Evolutionary conservation across 2,113 vertebrate genomes (phyloP).

Genomic region (Maccullochella peelii): DNA sequence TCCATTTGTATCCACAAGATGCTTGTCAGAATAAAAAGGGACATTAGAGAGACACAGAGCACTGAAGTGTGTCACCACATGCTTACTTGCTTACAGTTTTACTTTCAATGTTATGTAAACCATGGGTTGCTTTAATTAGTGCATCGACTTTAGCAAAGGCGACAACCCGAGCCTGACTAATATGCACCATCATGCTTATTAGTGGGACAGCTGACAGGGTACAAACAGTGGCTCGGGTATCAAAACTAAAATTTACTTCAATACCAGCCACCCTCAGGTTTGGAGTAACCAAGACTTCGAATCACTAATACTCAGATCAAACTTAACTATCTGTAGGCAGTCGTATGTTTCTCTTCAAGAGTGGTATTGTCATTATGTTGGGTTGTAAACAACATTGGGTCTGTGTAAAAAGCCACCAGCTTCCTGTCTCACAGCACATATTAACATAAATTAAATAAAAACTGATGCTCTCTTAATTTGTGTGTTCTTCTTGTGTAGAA

Average conservation of each 20-base stretch:
- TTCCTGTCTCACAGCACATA: background rate
- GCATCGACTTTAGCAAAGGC: background rate
- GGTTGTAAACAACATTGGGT: background rate
- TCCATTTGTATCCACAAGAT: background rate
- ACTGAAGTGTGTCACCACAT: background rate
- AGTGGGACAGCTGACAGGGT: constrained; percentile 7
- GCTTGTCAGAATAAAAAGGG: background rate
- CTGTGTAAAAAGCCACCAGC: background rate
- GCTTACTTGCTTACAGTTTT: constrained; percentile 26
- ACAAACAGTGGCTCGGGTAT: background rate
- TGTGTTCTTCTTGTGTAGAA: background rate
- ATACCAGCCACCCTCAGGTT: background rate
- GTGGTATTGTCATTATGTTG: background rate
- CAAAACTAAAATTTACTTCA: background rate
- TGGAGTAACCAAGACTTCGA: background rate
- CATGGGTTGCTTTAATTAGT: constrained; percentile 36
- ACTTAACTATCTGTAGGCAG: background rate
- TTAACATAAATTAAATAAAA: background rate
- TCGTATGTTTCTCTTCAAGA: background rate
- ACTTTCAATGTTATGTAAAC: constrained; percentile 21
- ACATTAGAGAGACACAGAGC: background rate
- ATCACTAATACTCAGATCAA: background rate
- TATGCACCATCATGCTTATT: constrained; percentile 5
- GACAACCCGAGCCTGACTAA: constrained; percentile 2
- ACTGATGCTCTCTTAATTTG: background rate